Evolutionary conservation across 1,140 invertebrate species (phyloP).

Genomic region (Drosophila subpulchrella): DNA sequence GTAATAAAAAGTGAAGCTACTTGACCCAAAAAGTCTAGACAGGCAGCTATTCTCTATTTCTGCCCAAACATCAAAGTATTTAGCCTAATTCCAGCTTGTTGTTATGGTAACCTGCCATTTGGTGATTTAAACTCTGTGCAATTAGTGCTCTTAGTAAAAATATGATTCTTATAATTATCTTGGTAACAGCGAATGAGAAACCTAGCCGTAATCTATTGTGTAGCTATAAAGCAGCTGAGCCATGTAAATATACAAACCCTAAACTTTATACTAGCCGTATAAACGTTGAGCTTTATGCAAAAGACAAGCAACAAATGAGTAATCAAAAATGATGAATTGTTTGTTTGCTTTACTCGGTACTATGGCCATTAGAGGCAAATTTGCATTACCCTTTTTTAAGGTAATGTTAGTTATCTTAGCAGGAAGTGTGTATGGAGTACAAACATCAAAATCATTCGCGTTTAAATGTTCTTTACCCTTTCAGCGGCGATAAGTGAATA

Average conservation of each 20-base stretch:
- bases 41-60: no score
- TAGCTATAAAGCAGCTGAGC: constrained; percentile 12
- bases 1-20: neutral
- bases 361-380: neutral
- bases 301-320: constrained; percentile 11
- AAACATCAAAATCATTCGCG: neutral
- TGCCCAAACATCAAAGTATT: neutral
- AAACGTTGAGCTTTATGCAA: constrained; percentile 18
- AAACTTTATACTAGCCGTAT: constrained; percentile 7
- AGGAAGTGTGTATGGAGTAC: neutral
- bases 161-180: constrained; percentile 11
- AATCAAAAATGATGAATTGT: constrained; percentile 13
- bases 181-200: neutral
- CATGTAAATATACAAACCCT: constrained; percentile 28
- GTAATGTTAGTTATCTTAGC: constrained; percentile 1
- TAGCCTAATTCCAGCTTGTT: neutral
- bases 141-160: neutral
- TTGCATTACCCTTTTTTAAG: constrained; percentile 7
- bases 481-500: constrained; percentile 1
- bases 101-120: neutral
- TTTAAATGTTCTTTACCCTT: neutral
- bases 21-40: no score
- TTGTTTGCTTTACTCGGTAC: neutral
- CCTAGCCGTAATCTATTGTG: constrained; percentile 4
- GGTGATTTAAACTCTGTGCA: constrained; percentile 3